A percentile compares a stretch with the other conserved stretches of the same genome.
These are phyloP conservation scores for Spodoptera litura DNA, from an alignment of 1,140 invertebrate genomes.

Conservation along the genomic window DNA sequence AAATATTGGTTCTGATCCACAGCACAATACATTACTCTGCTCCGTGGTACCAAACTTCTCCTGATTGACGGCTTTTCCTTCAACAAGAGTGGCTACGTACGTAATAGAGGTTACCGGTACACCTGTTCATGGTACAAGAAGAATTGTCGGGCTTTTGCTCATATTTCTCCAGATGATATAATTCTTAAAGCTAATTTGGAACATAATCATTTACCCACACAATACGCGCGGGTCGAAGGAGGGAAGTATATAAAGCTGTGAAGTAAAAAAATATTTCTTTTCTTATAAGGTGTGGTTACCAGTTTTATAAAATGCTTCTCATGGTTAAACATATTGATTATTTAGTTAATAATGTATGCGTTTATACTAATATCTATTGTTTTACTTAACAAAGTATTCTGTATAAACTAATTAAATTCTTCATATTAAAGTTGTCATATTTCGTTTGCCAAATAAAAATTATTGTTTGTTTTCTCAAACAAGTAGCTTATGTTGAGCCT, in stretches of 20 bases:
- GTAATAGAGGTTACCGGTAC: conserved; percentile 50
- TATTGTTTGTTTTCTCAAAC: too few species aligned
- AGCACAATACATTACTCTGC: conserved; percentile 62
- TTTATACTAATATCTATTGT: too few species aligned
- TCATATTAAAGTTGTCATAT: too few species aligned
- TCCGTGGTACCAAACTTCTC: conserved; percentile 55
- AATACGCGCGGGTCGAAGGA: conserved; percentile 10
- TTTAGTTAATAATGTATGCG: too few species aligned
- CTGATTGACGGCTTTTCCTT: conserved; percentile 51
- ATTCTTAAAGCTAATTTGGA: conserved; percentile 24
- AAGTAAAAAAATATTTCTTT: neutral
- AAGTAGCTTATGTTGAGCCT: too few species aligned
- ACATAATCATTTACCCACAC: conserved; percentile 51
- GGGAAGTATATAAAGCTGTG: conserved; percentile 48
- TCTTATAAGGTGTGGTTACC: too few species aligned
- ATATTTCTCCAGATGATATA: conserved; percentile 39
- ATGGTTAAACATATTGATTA: too few species aligned
- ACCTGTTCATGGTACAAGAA: conserved; percentile 49
- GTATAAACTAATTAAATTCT: too few species aligned
- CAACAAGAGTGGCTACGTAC: conserved; percentile 38
- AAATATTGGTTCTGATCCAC: conserved; percentile 32
- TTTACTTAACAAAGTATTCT: too few species aligned
- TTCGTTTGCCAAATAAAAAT: too few species aligned
- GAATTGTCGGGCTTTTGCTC: conserved; percentile 55
- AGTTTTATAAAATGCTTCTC: too few species aligned